Evolutionary conservation across 2,797 vertebrate species (phyloP).

Genomic region (Eidolon dupreanum): DNA sequence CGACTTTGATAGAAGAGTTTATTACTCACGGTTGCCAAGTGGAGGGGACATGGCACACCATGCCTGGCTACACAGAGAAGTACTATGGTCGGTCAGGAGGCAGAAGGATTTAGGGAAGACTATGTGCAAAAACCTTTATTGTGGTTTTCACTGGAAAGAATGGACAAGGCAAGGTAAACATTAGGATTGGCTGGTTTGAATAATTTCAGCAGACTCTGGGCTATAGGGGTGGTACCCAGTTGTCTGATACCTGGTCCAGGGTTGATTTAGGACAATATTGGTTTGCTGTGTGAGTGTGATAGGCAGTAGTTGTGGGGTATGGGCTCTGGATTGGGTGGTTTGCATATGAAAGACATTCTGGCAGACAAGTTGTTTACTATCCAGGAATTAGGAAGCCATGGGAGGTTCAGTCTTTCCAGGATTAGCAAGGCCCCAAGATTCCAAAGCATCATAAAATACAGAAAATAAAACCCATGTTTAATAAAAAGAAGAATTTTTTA

Average conservation of each 20-base stretch:
- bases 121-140: background rate
- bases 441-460: constrained; percentile 18
- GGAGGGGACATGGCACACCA: background rate
- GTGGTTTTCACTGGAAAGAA: background rate
- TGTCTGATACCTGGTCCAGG: background rate
- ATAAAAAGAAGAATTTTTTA: background rate
- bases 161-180: background rate
- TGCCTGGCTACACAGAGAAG: background rate
- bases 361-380: background rate
- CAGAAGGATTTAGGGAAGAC: background rate
- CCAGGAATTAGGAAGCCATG: background rate
- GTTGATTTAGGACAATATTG: background rate
- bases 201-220: background rate
- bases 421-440: background rate
- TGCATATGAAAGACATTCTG: background rate
- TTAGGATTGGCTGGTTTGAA: background rate
- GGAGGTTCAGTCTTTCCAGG: background rate
- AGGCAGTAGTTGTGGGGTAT: background rate
- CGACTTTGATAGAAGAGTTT: background rate
- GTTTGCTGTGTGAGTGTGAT: background rate
- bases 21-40: background rate
- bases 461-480: background rate
- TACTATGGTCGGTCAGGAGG: background rate
- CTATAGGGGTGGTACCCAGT: background rate
- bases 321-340: background rate